These are phyloP conservation scores for Halictus ligatus DNA, from an alignment of 2,888 invertebrate species.

Conservation along the genomic window DNA sequence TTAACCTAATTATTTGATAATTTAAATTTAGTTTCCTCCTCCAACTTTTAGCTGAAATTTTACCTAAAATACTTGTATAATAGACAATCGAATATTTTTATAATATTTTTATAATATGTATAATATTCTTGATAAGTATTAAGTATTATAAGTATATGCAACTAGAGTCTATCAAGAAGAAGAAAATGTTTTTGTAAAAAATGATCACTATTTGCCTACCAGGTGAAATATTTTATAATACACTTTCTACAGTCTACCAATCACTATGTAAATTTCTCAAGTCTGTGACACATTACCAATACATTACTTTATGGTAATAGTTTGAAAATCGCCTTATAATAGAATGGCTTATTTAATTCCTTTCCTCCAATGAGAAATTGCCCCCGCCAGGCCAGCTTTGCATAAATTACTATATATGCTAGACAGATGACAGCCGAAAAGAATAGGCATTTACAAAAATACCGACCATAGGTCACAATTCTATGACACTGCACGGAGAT, in stretches of 20 bases:
- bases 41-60: neutral
- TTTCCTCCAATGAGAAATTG: neutral
- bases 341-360: too few relatives aligned
- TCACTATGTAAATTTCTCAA: neutral
- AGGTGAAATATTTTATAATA: neutral
- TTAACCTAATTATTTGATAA: neutral
- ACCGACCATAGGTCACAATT: neutral
- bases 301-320: neutral
- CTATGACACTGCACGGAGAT: neutral
- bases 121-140: neutral
- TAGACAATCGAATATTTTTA: too few relatives aligned
- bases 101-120: too few relatives aligned
- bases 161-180: too few relatives aligned
- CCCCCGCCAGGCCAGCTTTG: neutral
- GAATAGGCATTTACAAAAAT: neutral
- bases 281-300: neutral
- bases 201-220: too few relatives aligned
- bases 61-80: too few relatives aligned
- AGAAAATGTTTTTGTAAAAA: neutral
- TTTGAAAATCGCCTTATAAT: neutral
- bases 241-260: neutral
- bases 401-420: neutral
- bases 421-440: neutral
- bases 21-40: neutral
- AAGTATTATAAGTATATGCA: too few relatives aligned